phyloP scores from a whole-genome alignment of 2,888 invertebrate genomes.

The Mesochorus sp. region DNA sequence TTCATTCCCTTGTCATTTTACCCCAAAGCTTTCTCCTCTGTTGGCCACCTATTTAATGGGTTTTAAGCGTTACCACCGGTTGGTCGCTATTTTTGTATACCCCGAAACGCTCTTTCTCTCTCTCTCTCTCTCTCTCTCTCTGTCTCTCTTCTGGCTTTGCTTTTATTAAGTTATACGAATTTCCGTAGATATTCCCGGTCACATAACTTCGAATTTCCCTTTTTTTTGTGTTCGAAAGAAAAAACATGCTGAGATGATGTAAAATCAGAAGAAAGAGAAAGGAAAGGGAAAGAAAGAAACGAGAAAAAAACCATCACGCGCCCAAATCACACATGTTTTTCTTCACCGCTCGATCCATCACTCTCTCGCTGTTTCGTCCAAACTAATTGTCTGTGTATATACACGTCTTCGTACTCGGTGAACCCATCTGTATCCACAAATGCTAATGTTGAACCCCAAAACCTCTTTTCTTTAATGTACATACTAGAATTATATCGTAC shows the following conservation, averaged over 20 bases:
- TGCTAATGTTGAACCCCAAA: constrained; percentile 13
- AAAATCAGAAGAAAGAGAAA: neutral
- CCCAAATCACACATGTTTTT: constrained; percentile 37
- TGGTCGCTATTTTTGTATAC: constrained; percentile 57
- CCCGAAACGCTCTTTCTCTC: neutral
- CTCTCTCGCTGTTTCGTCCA: constrained; percentile 36
- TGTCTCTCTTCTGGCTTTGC: no score
- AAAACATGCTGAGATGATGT: constrained; percentile 12
- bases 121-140: neutral
- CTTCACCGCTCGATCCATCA: constrained; percentile 57
- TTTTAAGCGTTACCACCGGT: constrained; percentile 53
- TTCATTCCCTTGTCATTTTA: constrained; percentile 37
- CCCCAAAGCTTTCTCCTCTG: constrained; percentile 38
- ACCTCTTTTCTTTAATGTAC: constrained; percentile 30
- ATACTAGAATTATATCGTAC: constrained; percentile 6
- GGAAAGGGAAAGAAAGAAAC: neutral
- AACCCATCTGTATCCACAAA: constrained; percentile 56
- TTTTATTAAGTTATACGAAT: constrained; percentile 5
- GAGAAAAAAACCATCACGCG: neutral
- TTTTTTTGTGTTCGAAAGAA: constrained; percentile 7
- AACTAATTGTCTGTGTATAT: constrained; percentile 46
- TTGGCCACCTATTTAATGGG: constrained; percentile 50
- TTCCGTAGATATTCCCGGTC: constrained; percentile 23
- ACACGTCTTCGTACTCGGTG: constrained; percentile 56
- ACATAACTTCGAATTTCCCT: constrained; percentile 48